Evolutionary conservation across 2,797 vertebrate genomes (phyloP).

Genomic region (Anniella stebbinsi): DNA sequence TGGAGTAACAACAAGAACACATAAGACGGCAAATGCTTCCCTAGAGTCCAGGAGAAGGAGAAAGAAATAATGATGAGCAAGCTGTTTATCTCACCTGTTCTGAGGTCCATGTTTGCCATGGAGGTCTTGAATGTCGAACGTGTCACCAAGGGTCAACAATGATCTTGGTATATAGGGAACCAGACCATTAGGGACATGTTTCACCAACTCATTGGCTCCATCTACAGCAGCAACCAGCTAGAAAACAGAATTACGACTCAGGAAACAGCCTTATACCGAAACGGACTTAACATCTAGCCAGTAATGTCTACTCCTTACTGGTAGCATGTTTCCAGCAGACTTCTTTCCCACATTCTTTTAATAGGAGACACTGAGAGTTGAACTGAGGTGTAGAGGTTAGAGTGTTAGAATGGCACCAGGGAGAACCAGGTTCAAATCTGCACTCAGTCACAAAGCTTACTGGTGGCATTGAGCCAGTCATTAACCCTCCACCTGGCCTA

Average conservation of each 20-base stretch:
- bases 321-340: too few relatives aligned
- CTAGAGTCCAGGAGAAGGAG: neutral
- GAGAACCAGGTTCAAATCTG: too few relatives aligned
- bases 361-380: too few relatives aligned
- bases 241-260: neutral
- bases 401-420: too few relatives aligned
- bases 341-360: too few relatives aligned
- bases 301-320: neutral
- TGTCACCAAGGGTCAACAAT: conserved; percentile 56
- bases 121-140: conserved; percentile 63
- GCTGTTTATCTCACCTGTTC: conserved; percentile 61
- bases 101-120: conserved; percentile 60
- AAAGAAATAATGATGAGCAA: neutral
- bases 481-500: too few relatives aligned
- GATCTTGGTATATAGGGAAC: conserved; percentile 59
- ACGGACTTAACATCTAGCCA: neutral
- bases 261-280: neutral
- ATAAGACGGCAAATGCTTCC: accelerated
- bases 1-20: neutral
- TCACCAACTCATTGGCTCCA: conserved; percentile 53
- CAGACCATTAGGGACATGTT: conserved; percentile 53
- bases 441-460: too few relatives aligned
- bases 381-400: too few relatives aligned
- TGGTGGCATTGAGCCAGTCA: too few relatives aligned
- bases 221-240: conserved; percentile 54